phyloP scores from a whole-genome alignment of 2,888 invertebrate species.

The Agrotis ipsilon region DNA sequence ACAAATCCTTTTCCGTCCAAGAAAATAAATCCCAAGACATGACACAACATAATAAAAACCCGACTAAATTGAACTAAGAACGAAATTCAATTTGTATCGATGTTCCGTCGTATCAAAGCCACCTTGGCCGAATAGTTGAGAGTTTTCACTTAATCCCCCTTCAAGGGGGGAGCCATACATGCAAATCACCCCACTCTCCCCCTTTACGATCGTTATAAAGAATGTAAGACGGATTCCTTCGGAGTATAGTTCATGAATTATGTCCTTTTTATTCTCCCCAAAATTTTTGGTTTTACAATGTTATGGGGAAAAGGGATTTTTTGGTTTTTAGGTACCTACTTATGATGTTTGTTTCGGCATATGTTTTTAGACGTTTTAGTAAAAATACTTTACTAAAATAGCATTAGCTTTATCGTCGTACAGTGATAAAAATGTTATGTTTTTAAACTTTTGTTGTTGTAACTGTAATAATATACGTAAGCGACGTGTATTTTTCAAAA shows the following conservation, averaged over 20 bases:
- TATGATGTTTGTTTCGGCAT: not conserved
- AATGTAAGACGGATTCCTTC: conserved; percentile 76
- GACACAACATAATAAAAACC: conserved; percentile 27
- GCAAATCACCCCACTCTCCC: conserved; percentile 76
- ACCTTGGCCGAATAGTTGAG: conserved; percentile 64
- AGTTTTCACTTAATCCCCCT: conserved; percentile 72
- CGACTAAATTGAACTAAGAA: conserved; percentile 22
- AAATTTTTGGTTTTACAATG: conserved; percentile 57
- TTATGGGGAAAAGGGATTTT: conserved; percentile 25
- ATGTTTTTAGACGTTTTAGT: too few relatives aligned
- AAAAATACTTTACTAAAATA: too few relatives aligned
- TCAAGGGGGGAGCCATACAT: conserved; percentile 72
- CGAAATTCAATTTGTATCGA: conserved; percentile 64
- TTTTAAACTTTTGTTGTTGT: not conserved
- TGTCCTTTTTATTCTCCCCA: conserved; percentile 50
- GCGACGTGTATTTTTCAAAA: too few relatives aligned
- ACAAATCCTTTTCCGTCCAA: not conserved
- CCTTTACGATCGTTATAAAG: conserved; percentile 78
- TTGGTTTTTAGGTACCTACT: not conserved
- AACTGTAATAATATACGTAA: too few relatives aligned
- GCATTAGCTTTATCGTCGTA: too few relatives aligned
- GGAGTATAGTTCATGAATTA: conserved; percentile 66
- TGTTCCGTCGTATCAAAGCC: conserved; percentile 51
- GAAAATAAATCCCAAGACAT: conserved; percentile 15
- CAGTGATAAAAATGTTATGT: too few relatives aligned